Base-by-base conservation (phyloP, 1,140 invertebrate species). In the Dreissena polymorpha region DNA sequence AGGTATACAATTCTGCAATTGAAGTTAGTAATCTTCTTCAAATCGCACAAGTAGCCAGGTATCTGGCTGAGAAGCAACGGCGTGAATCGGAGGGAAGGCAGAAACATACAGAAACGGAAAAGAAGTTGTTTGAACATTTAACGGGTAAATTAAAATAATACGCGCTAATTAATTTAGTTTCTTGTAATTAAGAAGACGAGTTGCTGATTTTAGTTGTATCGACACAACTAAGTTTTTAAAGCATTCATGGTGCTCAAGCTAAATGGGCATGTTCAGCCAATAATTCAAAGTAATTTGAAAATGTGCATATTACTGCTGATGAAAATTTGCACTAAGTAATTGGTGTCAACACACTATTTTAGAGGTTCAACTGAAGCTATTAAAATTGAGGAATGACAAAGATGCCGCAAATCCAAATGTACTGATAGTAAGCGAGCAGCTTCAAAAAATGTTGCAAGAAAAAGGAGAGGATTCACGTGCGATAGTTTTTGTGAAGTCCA, bases 321-420 rank as follows among this genome's bases (percentile, higher is more conserved):
- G 23, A 2, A 63, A 5, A 63, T 23, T 63, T 63, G 57, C 10
- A n/a, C 18, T 63, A 3, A 63, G 18, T n/a, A n/a, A 63, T n/a
- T n/a, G 23, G 2, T 63, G 18, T n/a, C 18, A 63, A 63, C 12
- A 3, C 14, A 55, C 8, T 21, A 60, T 64, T 65, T 29, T 60
- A 75, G 73, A n/a, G 49, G 29, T 75, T 23, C 73, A 75, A 49
- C 60, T 50, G 57, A 64, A 27, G 50, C 57, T 75, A 14, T 21
- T 14, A 49, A 16, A 39, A 39, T 39, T 39, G 39, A 39, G 39
- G 0, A 75, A 64, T 18, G 73, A 63, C 27, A 75, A 75, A 75
- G 55, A 75, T 39, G 50, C 27, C 8, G 69, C 60, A 51, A 80
- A 80, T 39, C 77, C 67, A 6, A 80, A 80, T 80, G 68, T 80